These are phyloP conservation scores for Chromis chromis DNA, from an alignment of 2,797 vertebrate species.

Conservation along the genomic window DNA sequence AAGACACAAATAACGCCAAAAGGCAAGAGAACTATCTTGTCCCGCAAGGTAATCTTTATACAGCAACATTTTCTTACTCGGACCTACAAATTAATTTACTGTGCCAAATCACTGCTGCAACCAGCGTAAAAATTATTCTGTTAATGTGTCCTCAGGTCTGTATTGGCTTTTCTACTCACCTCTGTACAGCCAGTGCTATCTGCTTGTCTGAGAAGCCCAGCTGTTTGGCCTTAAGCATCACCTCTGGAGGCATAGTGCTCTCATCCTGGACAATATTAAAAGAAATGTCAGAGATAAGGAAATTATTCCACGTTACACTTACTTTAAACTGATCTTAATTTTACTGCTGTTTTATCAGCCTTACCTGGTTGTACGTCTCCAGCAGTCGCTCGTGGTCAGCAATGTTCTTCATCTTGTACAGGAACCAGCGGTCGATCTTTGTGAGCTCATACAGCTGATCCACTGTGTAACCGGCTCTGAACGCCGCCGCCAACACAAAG, in stretches of 20 bases:
- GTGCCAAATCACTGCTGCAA: background rate
- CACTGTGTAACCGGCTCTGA: slow-evolving; percentile 90
- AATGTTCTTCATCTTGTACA: slow-evolving; percentile 98
- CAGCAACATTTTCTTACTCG: no score
- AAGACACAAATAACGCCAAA: no score
- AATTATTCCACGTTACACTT: background rate
- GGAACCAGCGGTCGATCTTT: slow-evolving; percentile 97
- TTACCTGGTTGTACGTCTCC: slow-evolving; percentile 86
- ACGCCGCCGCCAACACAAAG: slow-evolving; percentile 92
- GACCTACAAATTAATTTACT: no score
- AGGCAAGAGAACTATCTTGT: no score
- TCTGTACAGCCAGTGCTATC: slow-evolving; percentile 93
- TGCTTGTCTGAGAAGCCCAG: slow-evolving; percentile 98
- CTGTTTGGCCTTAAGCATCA: slow-evolving; percentile 93
- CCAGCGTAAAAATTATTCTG: no score
- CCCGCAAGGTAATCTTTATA: no score
- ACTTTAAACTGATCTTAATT: accelerated
- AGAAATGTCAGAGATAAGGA: background rate
- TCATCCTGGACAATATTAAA: slow-evolving; percentile 67
- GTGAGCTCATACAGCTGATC: slow-evolving; percentile 94
- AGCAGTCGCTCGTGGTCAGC: slow-evolving; percentile 87
- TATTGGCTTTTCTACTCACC: slow-evolving; percentile 77
- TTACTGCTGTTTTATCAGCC: accelerated
- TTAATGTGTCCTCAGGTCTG: background rate
- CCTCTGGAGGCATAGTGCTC: slow-evolving; percentile 84